Conservation (phyloP, 2,113 vertebrate species). For the Setophaga petechia region DNA sequence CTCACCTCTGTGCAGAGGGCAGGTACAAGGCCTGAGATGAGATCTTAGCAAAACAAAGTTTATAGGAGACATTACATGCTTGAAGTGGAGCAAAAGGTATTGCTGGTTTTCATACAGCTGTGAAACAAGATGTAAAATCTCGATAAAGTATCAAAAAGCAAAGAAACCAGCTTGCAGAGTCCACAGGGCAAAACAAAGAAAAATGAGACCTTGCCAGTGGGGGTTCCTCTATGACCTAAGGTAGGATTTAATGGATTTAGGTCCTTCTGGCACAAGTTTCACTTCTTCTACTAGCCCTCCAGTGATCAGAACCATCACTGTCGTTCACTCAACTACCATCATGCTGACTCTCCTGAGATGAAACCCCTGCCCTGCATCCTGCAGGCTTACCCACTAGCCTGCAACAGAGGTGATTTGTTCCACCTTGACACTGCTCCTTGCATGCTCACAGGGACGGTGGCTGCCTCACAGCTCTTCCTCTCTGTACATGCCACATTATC, state of each 20-base stretch:
- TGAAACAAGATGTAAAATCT: background rate
- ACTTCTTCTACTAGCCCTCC: background rate
- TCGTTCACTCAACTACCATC: fast-evolving
- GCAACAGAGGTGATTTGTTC: background rate
- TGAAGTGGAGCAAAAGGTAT: background rate
- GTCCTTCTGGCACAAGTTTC: background rate
- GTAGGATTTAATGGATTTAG: background rate
- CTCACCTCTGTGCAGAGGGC: background rate
- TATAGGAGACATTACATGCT: background rate
- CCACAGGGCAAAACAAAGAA: background rate
- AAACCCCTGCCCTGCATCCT: background rate
- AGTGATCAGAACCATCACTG: background rate
- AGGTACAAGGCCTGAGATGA: background rate
- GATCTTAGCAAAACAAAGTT: background rate
- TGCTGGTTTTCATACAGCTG: background rate
- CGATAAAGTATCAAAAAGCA: background rate
- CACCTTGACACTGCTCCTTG: fast-evolving
- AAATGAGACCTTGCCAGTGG: fast-evolving
- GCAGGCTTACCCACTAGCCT: too few species aligned
- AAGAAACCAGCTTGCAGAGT: background rate
- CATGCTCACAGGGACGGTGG: background rate
- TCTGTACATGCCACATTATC: background rate
- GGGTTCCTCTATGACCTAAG: background rate
- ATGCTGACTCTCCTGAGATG: background rate
- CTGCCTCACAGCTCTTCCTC: background rate